Percentiles rank a stretch among this genome's conserved stretches.
These are phyloP conservation scores for Sebastes nivosus DNA, from an alignment of 2,797 vertebrate species.

Conservation along the genomic window DNA sequence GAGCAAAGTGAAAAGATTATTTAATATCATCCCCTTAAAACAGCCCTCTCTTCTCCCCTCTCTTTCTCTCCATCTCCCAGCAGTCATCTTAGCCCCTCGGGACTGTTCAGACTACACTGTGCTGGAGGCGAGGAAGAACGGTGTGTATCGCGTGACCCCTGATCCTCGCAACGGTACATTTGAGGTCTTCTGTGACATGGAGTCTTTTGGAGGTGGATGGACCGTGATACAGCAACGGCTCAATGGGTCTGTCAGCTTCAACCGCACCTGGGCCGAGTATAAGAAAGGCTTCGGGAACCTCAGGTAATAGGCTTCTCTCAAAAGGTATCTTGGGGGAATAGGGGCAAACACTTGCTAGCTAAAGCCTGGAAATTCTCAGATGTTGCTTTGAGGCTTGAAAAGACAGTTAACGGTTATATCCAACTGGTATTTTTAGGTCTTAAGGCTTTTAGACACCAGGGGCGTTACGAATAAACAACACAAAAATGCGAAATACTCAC, in stretches of 20 bases:
- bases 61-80: conserved; percentile 11
- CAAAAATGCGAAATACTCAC: too few species aligned
- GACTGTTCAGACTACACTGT: conserved; percentile 92
- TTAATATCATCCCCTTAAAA: conserved; percentile 36
- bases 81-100: conserved; percentile 78
- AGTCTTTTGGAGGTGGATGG: conserved; percentile 92
- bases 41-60: not conserved
- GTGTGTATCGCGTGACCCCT: conserved; percentile 88
- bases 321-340: not conserved
- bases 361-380: not conserved
- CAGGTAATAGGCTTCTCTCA: conserved; percentile 55
- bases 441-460: too few species aligned
- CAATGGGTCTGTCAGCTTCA: conserved; percentile 91
- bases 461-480: too few species aligned
- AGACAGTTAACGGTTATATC: not conserved
- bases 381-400: not conserved
- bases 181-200: conserved; percentile 93
- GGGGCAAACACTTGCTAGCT: not conserved
- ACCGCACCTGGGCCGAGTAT: conserved; percentile 92
- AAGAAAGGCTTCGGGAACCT: conserved; percentile 93
- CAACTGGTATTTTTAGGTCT: not conserved
- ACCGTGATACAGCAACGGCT: conserved; percentile 91
- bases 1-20: conserved; percentile 38
- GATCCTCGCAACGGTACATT: conserved; percentile 87
- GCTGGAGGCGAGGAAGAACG: conserved; percentile 81